Percentiles rank a stretch among this genome's conserved stretches.
Evolutionary conservation across 2,797 vertebrate species (phyloP).

Genomic region (Rhynchotus rufescens): DNA sequence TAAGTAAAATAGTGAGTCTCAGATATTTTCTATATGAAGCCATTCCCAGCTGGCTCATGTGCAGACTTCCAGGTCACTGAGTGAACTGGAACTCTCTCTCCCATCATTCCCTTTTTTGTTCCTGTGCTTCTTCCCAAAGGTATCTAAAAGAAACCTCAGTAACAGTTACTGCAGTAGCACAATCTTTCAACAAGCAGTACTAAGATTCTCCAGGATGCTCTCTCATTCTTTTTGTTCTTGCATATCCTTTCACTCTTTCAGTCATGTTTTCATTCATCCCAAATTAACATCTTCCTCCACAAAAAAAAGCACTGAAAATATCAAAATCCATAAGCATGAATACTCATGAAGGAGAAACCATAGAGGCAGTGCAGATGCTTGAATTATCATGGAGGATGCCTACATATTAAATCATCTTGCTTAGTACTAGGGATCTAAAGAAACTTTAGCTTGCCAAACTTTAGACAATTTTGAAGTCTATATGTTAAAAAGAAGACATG

Average conservation of each 20-base stretch:
- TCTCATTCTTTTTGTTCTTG: not conserved
- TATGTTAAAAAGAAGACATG: not conserved
- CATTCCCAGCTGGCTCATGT: not conserved
- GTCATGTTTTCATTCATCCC: not conserved
- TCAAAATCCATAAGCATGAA: not conserved
- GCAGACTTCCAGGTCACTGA: not conserved
- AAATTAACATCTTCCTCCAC: slow-evolving; percentile 1
- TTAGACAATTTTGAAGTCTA: not conserved
- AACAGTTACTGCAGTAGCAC: not conserved
- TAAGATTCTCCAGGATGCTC: slow-evolving; percentile 19
- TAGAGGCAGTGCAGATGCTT: not conserved
- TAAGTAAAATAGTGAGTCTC: not conserved
- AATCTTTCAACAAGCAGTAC: not conserved
- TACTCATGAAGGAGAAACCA: slow-evolving; percentile 13
- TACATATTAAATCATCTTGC: not conserved
- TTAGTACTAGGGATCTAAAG: not conserved
- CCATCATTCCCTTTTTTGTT: not conserved
- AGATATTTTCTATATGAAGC: not conserved
- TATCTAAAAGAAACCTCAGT: not conserved
- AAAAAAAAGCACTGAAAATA: slow-evolving; percentile 12
- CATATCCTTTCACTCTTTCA: not conserved
- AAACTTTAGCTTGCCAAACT: not conserved
- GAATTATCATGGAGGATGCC: not conserved
- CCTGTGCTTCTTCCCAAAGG: not conserved
- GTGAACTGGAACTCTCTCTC: not conserved